Conservation (phyloP, 2,797 vertebrate genomes). For the Cheirogaleus major region DNA sequence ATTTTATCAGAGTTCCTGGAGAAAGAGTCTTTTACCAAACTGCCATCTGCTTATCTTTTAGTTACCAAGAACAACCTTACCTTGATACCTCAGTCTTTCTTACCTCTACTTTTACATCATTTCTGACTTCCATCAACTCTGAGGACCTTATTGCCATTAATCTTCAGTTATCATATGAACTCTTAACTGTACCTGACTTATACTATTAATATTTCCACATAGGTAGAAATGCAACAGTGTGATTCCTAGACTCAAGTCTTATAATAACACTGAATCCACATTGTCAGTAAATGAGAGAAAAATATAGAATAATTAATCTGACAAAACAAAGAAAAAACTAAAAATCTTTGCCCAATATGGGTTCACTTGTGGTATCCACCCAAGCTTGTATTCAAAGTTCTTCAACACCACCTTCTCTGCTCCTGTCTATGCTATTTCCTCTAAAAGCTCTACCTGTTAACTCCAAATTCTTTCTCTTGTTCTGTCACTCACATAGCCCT, state of each 20-base stretch:
- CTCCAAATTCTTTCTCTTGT: neutral
- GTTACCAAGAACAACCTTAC: slow-evolving; percentile 42
- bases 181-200: slow-evolving; percentile 33
- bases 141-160: neutral
- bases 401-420: slow-evolving; percentile 25
- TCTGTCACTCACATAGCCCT: neutral
- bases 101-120: neutral
- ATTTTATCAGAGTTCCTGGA: slow-evolving; percentile 50
- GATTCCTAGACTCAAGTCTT: slow-evolving; percentile 6
- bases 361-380: neutral
- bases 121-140: slow-evolving; percentile 12
- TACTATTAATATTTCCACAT: neutral
- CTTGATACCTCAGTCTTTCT: neutral
- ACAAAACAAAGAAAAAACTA: slow-evolving; percentile 23
- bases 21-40: slow-evolving; percentile 23
- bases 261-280: neutral
- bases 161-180: slow-evolving; percentile 35
- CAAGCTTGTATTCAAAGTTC: neutral
- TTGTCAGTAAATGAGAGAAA: slow-evolving; percentile 42
- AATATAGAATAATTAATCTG: slow-evolving; percentile 29
- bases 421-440: neutral
- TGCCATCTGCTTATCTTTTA: slow-evolving; percentile 1
- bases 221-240: neutral
- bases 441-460: slow-evolving; percentile 7
- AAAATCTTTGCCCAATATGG: neutral